phyloP scores from a whole-genome alignment of 64 coral and sea anemone genomes.

The Cladopsammia gracilis region DNA sequence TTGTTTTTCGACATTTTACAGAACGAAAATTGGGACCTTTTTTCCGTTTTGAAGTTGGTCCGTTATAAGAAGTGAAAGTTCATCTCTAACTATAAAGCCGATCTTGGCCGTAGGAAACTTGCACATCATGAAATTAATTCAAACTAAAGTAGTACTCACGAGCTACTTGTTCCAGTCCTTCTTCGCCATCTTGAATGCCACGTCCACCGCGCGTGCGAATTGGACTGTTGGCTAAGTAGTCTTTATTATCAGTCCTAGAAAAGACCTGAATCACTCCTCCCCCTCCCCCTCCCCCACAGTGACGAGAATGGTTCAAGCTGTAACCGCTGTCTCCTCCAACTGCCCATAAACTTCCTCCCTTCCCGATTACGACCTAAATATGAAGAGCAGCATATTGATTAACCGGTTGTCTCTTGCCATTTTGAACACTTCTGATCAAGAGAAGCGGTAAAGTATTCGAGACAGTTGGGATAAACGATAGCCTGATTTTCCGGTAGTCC shows the following conservation, averaged over 20 bases:
- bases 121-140: neutral
- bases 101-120: neutral
- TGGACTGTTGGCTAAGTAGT: neutral
- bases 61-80: no score
- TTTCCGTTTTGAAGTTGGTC: neutral
- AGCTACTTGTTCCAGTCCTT: conserved; percentile 22
- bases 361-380: conserved; percentile 22
- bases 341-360: neutral
- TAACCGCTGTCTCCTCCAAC: conserved; percentile 58
- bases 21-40: no score
- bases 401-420: no score
- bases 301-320: neutral
- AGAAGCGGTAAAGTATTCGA: no score
- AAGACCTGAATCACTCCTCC: conserved; percentile 80
- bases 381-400: neutral
- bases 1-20: no score
- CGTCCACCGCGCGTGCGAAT: conserved; percentile 6
- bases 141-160: neutral
- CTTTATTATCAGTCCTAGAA: neutral
- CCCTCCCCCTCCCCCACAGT: conserved; percentile 70
- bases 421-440: no score
- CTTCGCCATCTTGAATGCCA: conserved; percentile 42
- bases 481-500: no score
- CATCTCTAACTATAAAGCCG: no score
- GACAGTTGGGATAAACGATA: no score